A percentile compares a stretch with the other conserved stretches of the same genome.
Evolutionary conservation across 2,113 vertebrate genomes (phyloP).

Genomic region (Gnathonemus echidnorhynchus): DNA sequence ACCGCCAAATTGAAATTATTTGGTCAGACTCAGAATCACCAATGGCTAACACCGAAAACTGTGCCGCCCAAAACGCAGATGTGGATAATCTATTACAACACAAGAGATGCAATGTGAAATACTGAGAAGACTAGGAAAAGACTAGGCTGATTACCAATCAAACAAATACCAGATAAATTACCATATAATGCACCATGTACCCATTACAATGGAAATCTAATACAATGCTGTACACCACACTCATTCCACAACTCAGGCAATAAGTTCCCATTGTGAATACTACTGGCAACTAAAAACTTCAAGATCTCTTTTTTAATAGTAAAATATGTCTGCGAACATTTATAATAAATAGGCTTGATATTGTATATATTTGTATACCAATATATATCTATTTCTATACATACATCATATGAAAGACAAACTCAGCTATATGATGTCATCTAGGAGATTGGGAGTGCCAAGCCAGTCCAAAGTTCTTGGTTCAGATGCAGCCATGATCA

Average conservation of each 20-base stretch:
- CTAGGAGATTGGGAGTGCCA: slow-evolving; percentile 89
- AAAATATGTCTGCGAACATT: slow-evolving; percentile 66
- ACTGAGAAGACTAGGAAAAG: not conserved
- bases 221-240: slow-evolving; percentile 36
- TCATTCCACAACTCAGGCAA: slow-evolving; percentile 45
- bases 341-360: slow-evolving; percentile 44
- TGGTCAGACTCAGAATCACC: not conserved
- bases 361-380: slow-evolving; percentile 56
- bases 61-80: not conserved
- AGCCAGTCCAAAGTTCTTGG: slow-evolving; percentile 95
- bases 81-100: not conserved
- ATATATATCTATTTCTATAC: slow-evolving; percentile 37
- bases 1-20: too few species aligned
- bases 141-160: not conserved
- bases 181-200: slow-evolving; percentile 11
- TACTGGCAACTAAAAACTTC: slow-evolving; percentile 46
- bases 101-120: not conserved
- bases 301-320: slow-evolving; percentile 46
- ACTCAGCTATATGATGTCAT: slow-evolving; percentile 82
- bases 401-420: slow-evolving; percentile 54
- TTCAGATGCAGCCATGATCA: slow-evolving; percentile 98
- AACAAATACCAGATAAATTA: slow-evolving; percentile 8
- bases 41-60: not conserved
- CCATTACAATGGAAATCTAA: slow-evolving; percentile 14
- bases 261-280: slow-evolving; percentile 51